Evolutionary conservation across 2,888 invertebrate genomes (phyloP).

Genomic region (Norana najaformis): DNA sequence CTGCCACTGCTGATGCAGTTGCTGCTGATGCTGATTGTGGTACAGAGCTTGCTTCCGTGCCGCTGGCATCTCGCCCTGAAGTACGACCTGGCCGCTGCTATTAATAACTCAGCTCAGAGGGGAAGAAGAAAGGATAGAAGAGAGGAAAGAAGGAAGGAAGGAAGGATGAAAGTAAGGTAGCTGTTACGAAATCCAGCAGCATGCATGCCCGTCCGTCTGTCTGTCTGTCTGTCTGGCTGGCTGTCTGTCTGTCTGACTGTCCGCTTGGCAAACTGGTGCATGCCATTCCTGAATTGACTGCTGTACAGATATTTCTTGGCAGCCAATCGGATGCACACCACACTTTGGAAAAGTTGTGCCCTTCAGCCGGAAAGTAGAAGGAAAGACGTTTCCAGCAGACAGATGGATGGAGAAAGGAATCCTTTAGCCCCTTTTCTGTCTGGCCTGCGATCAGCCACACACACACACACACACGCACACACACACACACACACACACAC

Average conservation of each 20-base stretch:
- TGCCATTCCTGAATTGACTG: background rate
- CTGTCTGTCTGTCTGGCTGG: background rate
- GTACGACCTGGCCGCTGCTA: background rate
- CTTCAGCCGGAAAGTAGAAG: background rate
- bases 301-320: too few species aligned
- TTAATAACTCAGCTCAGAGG: background rate
- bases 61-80: background rate
- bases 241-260: background rate
- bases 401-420: background rate
- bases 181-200: background rate
- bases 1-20: background rate
- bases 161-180: slow-evolving; percentile 4
- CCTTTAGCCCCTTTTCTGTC: background rate
- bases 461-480: background rate
- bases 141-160: background rate
- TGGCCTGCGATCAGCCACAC: background rate
- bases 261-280: background rate
- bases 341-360: background rate
- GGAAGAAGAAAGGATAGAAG: background rate
- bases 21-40: too few species aligned
- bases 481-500: too few species aligned
- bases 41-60: too few species aligned
- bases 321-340: background rate
- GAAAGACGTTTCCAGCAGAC: background rate
- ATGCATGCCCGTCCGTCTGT: background rate